These are phyloP conservation scores for Heteronetta atricapilla DNA, from an alignment of 2,113 vertebrate species.

Conservation along the genomic window DNA sequence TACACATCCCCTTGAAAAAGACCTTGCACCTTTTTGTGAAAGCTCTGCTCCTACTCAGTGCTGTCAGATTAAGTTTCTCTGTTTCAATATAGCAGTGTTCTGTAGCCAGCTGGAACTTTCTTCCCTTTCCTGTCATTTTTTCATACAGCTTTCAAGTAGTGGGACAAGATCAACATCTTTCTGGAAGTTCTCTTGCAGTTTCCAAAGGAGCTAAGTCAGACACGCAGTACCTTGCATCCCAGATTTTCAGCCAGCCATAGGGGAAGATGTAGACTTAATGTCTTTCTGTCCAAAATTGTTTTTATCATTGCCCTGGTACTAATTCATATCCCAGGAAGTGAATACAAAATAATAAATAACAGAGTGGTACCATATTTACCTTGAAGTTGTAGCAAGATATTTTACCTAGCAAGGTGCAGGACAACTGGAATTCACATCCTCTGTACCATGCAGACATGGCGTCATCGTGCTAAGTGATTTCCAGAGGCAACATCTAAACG, in stretches of 20 bases:
- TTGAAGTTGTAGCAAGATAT: background rate
- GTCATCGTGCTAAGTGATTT: background rate
- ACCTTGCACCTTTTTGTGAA: background rate
- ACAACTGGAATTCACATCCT: background rate
- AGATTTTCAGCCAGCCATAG: background rate
- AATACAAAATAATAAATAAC: background rate
- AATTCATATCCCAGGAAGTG: background rate
- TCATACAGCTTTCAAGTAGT: background rate
- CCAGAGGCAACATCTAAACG: background rate
- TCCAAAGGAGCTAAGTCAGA: background rate
- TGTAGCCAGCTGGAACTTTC: background rate
- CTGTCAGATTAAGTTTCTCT: background rate
- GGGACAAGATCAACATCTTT: background rate
- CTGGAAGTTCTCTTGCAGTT: background rate
- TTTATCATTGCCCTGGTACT: background rate
- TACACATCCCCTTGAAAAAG: background rate
- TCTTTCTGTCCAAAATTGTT: background rate
- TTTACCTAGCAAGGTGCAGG: background rate
- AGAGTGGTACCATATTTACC: background rate
- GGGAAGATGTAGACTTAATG: background rate
- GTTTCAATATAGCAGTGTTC: background rate
- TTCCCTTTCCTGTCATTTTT: background rate
- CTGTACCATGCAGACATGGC: no score
- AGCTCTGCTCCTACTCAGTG: background rate
- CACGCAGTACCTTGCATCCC: accelerated